Evolutionary conservation across 2,888 invertebrate genomes (phyloP), one percentile per base, ranked within the genome.

Genomic region (Hartigia nigra): DNA sequence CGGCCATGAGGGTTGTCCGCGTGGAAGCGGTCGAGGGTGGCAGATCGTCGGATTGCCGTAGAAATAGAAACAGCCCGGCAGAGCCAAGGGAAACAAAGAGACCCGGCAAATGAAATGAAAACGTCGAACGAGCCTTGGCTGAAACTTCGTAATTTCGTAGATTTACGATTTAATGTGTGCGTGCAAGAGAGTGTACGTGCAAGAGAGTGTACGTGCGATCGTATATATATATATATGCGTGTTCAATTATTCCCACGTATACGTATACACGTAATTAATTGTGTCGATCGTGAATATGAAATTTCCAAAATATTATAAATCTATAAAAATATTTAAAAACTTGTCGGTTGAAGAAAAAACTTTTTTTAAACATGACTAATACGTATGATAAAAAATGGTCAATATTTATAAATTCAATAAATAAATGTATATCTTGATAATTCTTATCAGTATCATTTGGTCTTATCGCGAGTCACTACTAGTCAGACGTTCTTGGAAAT

Each of bases 21-120:
- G 23, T 34, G 31, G 34, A 31, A 34, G 72, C 31, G 72, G 14
- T 31, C 72, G 72, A 34, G 72, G 72, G 72, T 72, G 72, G 31
- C 72, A 14, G 31, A 23, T 72, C 72, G 72, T 14, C 31, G 72
- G 72, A 31, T 31, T 31, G 31, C 31, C 31, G 72, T 31, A 12
- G 72, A 72, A 72, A 72, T 34, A 34, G 39, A 74, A 77, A 70
- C 55, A 74, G 72, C 32, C 77, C 31, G 34, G 36, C 37, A 75
- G 9, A 36, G 37, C 75, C 36, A 75, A 76, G 78, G 78, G 78
- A 78, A 78, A 78, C 78, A 78, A 78, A 78, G 75, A 77, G 74
- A 77, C 75, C 78, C 39, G 78, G 78, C 78, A 75, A 78, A 78
- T 75, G 78, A 78, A 78, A 78, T 78, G 78, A 78, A 78, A 78